Evolutionary conservation across 2,888 invertebrate species (phyloP).

Genomic region (Heliconius erato): DNA sequence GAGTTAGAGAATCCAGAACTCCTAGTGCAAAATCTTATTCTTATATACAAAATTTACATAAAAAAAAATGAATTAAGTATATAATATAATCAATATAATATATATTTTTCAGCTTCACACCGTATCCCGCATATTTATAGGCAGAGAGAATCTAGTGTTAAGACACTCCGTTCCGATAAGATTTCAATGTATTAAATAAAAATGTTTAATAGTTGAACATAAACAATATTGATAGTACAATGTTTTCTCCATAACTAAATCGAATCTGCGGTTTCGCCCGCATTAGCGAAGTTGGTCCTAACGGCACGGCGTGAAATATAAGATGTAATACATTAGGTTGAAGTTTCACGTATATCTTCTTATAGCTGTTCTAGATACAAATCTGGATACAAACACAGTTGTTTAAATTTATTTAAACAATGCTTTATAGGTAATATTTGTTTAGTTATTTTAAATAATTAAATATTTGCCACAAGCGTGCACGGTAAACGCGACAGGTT

Average conservation of each 20-base stretch:
- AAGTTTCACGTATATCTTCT: slow-evolving; percentile 9
- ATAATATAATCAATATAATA: background rate
- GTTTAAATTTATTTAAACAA: background rate
- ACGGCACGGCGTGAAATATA: slow-evolving; percentile 13
- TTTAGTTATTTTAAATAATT: background rate
- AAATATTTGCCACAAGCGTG: too few relatives aligned
- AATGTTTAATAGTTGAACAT: background rate
- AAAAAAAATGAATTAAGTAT: too few relatives aligned
- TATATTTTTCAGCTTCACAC: too few relatives aligned
- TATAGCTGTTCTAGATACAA: background rate
- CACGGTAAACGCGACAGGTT: too few relatives aligned
- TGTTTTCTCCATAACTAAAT: slow-evolving; percentile 8
- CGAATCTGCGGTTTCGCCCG: slow-evolving; percentile 31
- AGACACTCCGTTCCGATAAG: background rate
- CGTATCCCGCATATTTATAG: too few relatives aligned
- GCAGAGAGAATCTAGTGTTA: too few relatives aligned
- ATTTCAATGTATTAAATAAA: background rate
- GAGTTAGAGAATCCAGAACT: too few relatives aligned
- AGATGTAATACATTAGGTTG: slow-evolving; percentile 12
- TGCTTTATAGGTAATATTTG: background rate
- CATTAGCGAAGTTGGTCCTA: slow-evolving; percentile 24
- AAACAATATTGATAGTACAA: slow-evolving; percentile 6
- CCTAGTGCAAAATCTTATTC: too few relatives aligned
- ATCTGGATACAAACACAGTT: background rate
- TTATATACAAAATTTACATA: too few relatives aligned